phyloP scores from a whole-genome alignment of 2,113 vertebrate genomes.

The Condylura cristata region DNA sequence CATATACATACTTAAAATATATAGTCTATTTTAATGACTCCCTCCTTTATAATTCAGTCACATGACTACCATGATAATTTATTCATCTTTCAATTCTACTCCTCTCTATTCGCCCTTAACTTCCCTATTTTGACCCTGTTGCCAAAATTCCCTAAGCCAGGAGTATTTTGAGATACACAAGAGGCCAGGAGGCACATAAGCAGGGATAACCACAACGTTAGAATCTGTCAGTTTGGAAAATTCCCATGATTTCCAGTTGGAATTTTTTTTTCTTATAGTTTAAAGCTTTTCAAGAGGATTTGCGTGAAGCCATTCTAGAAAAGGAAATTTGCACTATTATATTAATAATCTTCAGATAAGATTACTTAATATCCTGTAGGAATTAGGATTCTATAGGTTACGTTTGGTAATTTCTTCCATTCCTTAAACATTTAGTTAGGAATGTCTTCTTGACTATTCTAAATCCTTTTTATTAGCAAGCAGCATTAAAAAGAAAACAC shows the following conservation, averaged over 20 bases:
- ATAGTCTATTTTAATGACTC: not conserved
- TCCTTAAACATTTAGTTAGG: not conserved
- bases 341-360: not conserved
- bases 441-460: not conserved
- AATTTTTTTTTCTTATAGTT: not conserved
- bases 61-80: not conserved
- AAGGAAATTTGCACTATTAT: not conserved
- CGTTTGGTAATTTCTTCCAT: not conserved
- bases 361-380: not conserved
- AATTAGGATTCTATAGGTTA: not conserved
- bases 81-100: not conserved
- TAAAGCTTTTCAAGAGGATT: not conserved
- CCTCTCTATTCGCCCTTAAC: not conserved
- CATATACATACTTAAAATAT: not conserved
- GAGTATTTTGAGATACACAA: conserved; percentile 25
- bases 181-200: not conserved
- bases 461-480: not conserved
- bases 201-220: not conserved
- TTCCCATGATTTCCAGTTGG: not conserved
- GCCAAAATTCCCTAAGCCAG: not conserved
- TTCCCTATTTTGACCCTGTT: not conserved
- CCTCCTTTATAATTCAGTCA: not conserved
- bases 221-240: conserved; percentile 14
- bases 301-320: not conserved
- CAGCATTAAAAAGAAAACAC: not conserved